Evolutionary conservation across 2,888 invertebrate species (phyloP), one percentile per base, ranked within the genome.

Genomic region (Cerastis rubricosa): DNA sequence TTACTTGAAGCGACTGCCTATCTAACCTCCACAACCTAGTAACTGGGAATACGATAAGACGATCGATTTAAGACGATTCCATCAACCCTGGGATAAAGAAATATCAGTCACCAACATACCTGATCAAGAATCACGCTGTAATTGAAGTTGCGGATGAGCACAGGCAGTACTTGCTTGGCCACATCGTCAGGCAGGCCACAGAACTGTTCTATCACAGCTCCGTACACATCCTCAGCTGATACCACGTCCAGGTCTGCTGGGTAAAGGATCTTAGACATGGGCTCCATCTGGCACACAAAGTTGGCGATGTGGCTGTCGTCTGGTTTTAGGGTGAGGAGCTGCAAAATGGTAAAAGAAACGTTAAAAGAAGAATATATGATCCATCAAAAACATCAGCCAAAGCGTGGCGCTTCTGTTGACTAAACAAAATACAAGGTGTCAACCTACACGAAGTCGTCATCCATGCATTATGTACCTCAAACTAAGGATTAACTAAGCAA

Each of bases 141-240:
- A 74, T 97, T 96, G 6, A 97, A 84, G 73, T 97, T 96, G 59
- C 92, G 93, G 25, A 97, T 78, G 8, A 97, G 89, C 29, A 94
- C 93, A 0, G 94, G 90, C 1, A 96, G 80, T 14, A 97, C 88
- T 45, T 94, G 93, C 88, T 95, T 95, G 0, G 93, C 95, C 14
- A 91, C 92, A 0, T 92, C 88, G 40, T 97, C 96, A 2, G 89
- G 84, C n/a, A 97, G 83, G 0, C 91, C 93, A 66, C 97, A 97
- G 88, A 97, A 94, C 89, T 96, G 95, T 0, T 94, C 93, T 8
- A 93, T 91, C n/a, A 97, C 92, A 19, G 95, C 95, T 0, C 90
- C 94, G 35, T 90, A 89, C 25, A 95, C 94, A 71, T 95, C 95
- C 1, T 94, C 95, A 0, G 87, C 80, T 0, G 93, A 90, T 54